Conservation (phyloP, 2,113 vertebrate genomes). For the Xerus inauris region DNA sequence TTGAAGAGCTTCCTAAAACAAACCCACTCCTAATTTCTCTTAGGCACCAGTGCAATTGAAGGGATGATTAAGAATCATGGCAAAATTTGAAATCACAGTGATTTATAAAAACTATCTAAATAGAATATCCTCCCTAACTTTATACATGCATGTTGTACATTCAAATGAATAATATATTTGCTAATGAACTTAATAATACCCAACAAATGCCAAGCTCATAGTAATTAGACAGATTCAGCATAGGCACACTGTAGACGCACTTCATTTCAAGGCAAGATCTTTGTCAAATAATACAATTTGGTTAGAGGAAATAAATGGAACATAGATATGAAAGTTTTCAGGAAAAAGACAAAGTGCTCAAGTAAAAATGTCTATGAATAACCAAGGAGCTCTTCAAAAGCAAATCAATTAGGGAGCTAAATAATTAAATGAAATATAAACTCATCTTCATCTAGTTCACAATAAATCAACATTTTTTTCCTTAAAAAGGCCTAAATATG, state of each 20-base stretch:
- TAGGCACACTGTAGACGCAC: neutral
- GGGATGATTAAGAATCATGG: neutral
- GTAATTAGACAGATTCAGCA: neutral
- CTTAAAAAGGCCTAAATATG: slow-evolving; percentile 11
- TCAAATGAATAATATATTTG: neutral
- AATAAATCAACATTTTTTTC: slow-evolving; percentile 30
- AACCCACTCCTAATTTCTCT: neutral
- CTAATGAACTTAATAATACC: neutral
- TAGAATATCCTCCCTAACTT: neutral
- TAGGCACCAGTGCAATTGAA: neutral
- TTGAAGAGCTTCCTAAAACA: neutral
- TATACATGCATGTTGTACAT: neutral
- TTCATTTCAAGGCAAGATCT: neutral
- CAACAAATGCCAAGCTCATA: slow-evolving; percentile 2
- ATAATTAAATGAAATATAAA: slow-evolving; percentile 47
- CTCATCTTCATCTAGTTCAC: neutral
- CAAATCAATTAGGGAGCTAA: slow-evolving; percentile 26
- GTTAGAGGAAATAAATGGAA: neutral
- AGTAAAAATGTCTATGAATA: slow-evolving; percentile 9
- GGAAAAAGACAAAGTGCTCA: neutral
- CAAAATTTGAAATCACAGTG: neutral
- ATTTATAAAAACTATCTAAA: neutral
- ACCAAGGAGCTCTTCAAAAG: neutral
- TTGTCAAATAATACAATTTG: neutral
- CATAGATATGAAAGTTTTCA: neutral